Percentiles rank a stretch among this genome's conserved stretches.
Evolutionary conservation across 2,113 vertebrate species (phyloP).

Genomic region (Theristicus caerulescens): DNA sequence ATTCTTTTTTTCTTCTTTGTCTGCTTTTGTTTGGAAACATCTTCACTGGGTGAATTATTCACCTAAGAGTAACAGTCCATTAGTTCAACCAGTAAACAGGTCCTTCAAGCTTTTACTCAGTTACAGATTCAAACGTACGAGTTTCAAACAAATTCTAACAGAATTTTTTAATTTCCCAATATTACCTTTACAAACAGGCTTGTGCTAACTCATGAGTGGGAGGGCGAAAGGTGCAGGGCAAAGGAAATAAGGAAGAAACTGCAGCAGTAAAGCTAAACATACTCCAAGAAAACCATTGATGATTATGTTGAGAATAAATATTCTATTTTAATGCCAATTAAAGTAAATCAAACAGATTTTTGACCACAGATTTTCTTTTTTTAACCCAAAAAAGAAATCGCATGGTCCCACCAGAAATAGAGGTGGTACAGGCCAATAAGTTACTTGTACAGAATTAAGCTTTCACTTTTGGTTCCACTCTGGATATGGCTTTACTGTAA

Average conservation of each 20-base stretch:
- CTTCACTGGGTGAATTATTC: constrained; percentile 77
- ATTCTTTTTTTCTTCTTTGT: constrained; percentile 83
- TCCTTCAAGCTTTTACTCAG: not conserved
- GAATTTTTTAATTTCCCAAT: not conserved
- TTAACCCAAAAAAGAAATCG: not conserved
- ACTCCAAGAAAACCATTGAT: not conserved
- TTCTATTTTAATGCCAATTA: not conserved
- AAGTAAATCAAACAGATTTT: not conserved
- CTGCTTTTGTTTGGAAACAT: constrained; percentile 64
- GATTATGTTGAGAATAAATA: not conserved
- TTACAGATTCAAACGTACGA: not conserved
- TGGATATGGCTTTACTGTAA: not conserved
- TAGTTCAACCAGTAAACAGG: not conserved
- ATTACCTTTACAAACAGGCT: not conserved
- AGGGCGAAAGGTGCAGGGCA: not conserved
- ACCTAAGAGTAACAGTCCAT: constrained; percentile 70
- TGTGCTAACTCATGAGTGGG: not conserved
- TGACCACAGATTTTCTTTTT: not conserved
- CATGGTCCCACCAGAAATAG: not conserved
- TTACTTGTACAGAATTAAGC: not conserved
- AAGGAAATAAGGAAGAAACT: not conserved
- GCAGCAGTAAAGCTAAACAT: not conserved
- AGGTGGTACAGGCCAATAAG: not conserved
- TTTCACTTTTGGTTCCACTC: not conserved
- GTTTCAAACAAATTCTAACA: not conserved